Evolutionary conservation across 23 tunicate species (phyloP).

Genomic region (Halocynthia roretzi): DNA sequence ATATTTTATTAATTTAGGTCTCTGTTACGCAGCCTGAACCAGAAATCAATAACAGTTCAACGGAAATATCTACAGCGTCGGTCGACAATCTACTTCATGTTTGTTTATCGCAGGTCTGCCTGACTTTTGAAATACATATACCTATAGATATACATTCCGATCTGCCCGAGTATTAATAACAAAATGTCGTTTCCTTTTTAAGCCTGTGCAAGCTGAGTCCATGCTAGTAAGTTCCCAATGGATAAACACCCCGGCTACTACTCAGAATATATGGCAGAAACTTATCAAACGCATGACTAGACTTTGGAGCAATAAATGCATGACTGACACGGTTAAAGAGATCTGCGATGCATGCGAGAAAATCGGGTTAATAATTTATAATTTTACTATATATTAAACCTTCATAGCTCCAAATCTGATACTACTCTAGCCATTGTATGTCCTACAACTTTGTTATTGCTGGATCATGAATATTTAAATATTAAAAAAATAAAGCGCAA

Average conservation of each 20-base stretch:
- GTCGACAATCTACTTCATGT: constrained; percentile 63
- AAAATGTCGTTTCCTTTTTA: constrained; percentile 11
- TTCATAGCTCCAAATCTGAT: neutral
- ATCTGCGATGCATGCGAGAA: constrained; percentile 26
- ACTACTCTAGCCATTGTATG: neutral
- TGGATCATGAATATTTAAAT: no score
- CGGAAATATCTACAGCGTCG: constrained; percentile 56
- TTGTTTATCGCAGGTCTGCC: constrained; percentile 57
- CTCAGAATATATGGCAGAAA: constrained; percentile 43
- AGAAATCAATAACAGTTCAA: constrained; percentile 17
- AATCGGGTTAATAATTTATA: constrained; percentile 28
- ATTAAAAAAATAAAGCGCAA: neutral
- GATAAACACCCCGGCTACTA: constrained; percentile 35
- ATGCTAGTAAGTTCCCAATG: constrained; percentile 62
- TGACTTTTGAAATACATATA: neutral
- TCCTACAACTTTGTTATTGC: neutral
- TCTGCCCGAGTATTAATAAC: neutral
- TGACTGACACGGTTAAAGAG: constrained; percentile 26
- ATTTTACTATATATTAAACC: neutral
- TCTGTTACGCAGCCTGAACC: constrained; percentile 84
- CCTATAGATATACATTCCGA: neutral
- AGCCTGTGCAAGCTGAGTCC: constrained; percentile 60
- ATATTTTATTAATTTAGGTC: constrained; percentile 15
- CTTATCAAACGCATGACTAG: constrained; percentile 74
- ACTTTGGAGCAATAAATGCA: constrained; percentile 61